A percentile compares a stretch with the other conserved stretches of the same genome.
Conservation (phyloP, 2,797 vertebrate genomes). For the Sylvia borin region DNA sequence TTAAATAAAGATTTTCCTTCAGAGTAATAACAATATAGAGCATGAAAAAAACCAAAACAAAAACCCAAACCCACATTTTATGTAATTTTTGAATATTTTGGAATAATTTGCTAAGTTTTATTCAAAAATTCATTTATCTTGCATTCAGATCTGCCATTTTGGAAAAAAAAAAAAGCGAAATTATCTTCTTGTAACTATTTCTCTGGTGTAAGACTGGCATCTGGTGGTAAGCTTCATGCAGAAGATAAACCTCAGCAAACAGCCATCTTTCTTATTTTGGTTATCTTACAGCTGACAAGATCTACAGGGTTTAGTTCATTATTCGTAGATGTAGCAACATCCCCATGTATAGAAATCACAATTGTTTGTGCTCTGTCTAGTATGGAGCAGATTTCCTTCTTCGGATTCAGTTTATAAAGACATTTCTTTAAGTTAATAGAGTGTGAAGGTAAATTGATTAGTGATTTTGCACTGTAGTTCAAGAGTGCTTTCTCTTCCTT, state of each 20-base stretch:
- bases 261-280: background rate
- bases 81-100: background rate
- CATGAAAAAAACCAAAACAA: background rate
- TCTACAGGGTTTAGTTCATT: background rate
- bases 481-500: background rate
- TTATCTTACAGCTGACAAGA: background rate
- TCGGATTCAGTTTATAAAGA: background rate
- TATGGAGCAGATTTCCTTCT: background rate
- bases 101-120: background rate
- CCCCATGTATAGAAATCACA: background rate
- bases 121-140: background rate
- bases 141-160: background rate
- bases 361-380: background rate
- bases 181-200: background rate
- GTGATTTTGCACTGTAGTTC: background rate
- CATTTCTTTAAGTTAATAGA: background rate
- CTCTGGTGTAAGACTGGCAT: constrained; percentile 7
- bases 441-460: background rate
- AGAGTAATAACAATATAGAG: background rate
- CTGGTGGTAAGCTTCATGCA: background rate
- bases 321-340: background rate
- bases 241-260: background rate
- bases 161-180: background rate
- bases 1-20: background rate
- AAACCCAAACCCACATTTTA: background rate